A percentile compares a stretch with the other conserved stretches of the same genome.
These are phyloP conservation scores for Notolabrus celidotus DNA, from an alignment of 2,797 vertebrate genomes.

Conservation along the genomic window DNA sequence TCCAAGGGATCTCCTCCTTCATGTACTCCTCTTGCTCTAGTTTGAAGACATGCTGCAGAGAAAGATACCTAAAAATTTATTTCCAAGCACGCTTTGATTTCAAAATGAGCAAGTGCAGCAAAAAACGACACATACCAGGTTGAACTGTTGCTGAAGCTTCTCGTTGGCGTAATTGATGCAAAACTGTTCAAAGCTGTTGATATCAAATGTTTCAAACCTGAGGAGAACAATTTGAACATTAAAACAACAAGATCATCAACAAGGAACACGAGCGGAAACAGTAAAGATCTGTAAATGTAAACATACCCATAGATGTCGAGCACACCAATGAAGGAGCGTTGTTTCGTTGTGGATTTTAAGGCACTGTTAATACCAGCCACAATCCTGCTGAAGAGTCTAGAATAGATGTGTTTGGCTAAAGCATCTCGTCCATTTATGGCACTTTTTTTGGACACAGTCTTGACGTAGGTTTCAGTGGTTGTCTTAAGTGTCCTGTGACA, in stretches of 20 bases:
- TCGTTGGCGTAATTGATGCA: conserved; percentile 99
- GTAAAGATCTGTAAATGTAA: background rate
- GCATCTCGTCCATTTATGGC: conserved; percentile 94
- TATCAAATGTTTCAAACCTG: conserved; percentile 98
- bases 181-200: conserved; percentile 99
- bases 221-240: conserved; percentile 20
- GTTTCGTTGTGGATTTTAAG: conserved; percentile 87
- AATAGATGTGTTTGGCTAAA: conserved; percentile 95
- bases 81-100: background rate
- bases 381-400: conserved; percentile 93
- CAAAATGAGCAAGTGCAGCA: background rate
- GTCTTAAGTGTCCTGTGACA: conserved; percentile 95
- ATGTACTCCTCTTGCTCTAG: conserved; percentile 98
- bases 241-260: background rate
- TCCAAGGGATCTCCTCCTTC: conserved; percentile 98
- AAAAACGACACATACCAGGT: conserved; percentile 87
- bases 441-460: conserved; percentile 89
- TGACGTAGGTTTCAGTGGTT: conserved; percentile 92
- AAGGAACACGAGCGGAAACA: background rate
- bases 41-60: conserved; percentile 95
- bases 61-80: background rate
- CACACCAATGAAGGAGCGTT: conserved; percentile 96
- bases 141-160: conserved; percentile 99
- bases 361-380: conserved; percentile 91
- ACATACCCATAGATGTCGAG: conserved; percentile 97